Evolutionary conservation across 1,140 invertebrate genomes (phyloP), one percentile per base, ranked within the genome.

Genomic region (Pentalonia nigronervosa): DNA sequence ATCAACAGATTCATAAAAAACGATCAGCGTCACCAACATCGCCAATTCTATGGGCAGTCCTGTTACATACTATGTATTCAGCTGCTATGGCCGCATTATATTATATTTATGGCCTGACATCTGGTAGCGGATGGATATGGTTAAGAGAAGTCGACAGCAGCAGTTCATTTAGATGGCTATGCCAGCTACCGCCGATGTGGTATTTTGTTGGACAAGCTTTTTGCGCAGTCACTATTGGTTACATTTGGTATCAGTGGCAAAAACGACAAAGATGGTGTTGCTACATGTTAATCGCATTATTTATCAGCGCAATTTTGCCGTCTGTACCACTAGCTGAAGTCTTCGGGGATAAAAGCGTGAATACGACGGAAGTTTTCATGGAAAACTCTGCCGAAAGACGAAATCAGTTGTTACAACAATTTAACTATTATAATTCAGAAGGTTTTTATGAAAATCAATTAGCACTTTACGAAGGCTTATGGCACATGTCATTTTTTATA

Each of bases 121-220:
- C 23, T n/a, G 89, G 89, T 45, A 90, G 89, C 9, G 89, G 89
- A n/a, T 90, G 89, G 89, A 45, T 90, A 41, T 90, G 89, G 89
- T 90, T 90, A n/a, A 90, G 36, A 90, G 36, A 36, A 8, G 41
- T 60, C n/a, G 25, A 41, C 25, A 30, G 25, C 30, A 41, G 36
- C 30, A 23, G 41, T 41, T 0, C 30, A 25, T 90, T 67, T 21
- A 45, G 36, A 56, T 67, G 56, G 89, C 47, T 90, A 45, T 14
- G 36, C 25, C 53, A n/a, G 4, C 11, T 90, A 45, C 45, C 56
- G 0, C 53, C 89, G 14, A 90, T 17, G 30, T 67, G 53, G 89
- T 90, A 90, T 90, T 90, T 67, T 36, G 7, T 45, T 8, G 36
- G 41, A 4, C 53, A 90, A 45, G 53, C 56, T 20, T 45, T 45